Conservation (phyloP, 2,113 vertebrate genomes). For the Ailuropoda melanoleuca region DNA sequence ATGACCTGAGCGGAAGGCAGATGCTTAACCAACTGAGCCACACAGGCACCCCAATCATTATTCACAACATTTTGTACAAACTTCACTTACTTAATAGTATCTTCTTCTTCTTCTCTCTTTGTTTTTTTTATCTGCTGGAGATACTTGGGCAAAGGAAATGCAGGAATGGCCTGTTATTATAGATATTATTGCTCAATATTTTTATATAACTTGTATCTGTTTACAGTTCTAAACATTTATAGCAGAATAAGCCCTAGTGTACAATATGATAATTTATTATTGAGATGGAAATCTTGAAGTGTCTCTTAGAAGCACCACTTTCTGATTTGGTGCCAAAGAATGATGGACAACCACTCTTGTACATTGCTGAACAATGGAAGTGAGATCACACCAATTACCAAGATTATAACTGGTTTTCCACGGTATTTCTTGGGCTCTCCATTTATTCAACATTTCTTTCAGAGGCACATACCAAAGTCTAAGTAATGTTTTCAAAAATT, state of each 20-base stretch:
- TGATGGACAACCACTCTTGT: neutral
- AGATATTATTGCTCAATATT: neutral
- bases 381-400: conserved; percentile 77
- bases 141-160: neutral
- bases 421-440: neutral
- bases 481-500: conserved; percentile 26
- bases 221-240: neutral
- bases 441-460: conserved; percentile 1
- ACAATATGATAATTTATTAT: conserved; percentile 19
- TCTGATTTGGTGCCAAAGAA: conserved; percentile 52
- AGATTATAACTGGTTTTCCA: conserved; percentile 60
- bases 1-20: no score
- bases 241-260: neutral
- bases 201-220: neutral
- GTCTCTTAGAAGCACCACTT: conserved; percentile 54
- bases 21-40: no score
- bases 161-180: neutral
- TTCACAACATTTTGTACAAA: neutral
- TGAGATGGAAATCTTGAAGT: conserved; percentile 56
- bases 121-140: neutral
- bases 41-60: neutral
- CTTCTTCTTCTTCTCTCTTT: neutral
- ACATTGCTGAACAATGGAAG: conserved; percentile 48
- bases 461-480: neutral
- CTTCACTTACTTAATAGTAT: neutral